These are phyloP conservation scores for Plecotus auritus DNA, from an alignment of 2,113 vertebrate species.

Conservation along the genomic window DNA sequence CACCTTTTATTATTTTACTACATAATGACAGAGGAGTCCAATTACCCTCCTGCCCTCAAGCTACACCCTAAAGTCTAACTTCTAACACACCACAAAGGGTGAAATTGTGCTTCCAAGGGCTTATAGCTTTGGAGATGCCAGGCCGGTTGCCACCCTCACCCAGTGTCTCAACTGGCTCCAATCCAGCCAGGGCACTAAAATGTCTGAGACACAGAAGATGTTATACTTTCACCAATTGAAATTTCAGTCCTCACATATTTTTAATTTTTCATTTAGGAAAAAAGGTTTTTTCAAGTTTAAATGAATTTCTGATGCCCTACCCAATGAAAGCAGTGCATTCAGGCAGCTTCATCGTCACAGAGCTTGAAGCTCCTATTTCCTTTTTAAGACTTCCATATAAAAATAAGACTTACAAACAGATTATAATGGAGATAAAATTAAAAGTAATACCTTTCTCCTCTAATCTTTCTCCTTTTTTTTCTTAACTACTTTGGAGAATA, in stretches of 20 bases:
- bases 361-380: not conserved
- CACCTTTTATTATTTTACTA: not conserved
- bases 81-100: not conserved
- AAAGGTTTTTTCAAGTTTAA: not conserved
- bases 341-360: not conserved
- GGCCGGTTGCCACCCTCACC: not conserved
- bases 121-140: not conserved
- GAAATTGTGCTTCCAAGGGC: not conserved
- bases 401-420: not conserved
- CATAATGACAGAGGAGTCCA: not conserved
- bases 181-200: slow-evolving; percentile 47
- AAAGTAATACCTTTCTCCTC: not conserved
- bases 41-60: not conserved
- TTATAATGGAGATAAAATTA: not conserved
- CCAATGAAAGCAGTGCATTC: not conserved
- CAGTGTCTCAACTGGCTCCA: not conserved
- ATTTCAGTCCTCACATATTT: slow-evolving; percentile 33
- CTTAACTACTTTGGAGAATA: not conserved
- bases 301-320: slow-evolving; percentile 22
- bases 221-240: not conserved
- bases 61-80: not conserved
- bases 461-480: not conserved
- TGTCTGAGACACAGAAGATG: not conserved
- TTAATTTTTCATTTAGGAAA: slow-evolving; percentile 29
- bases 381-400: not conserved